These are phyloP conservation scores for Camarhynchus parvulus DNA, from an alignment of 2,113 vertebrate genomes.

Conservation along the genomic window DNA sequence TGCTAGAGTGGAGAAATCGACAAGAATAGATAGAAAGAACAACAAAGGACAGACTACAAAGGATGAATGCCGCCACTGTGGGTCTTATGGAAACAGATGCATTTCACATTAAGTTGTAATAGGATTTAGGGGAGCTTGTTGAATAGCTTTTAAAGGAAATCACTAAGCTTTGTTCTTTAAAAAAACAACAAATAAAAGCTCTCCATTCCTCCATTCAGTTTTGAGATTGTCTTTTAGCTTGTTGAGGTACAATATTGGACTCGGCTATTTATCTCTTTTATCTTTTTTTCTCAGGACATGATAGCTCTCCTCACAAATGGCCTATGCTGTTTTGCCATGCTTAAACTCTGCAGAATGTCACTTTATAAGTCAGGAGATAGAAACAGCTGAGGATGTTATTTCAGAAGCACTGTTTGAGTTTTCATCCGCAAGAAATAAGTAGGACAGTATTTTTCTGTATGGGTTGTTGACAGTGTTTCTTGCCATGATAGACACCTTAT, in stretches of 20 bases:
- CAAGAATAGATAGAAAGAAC: neutral
- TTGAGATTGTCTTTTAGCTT: conserved; percentile 38
- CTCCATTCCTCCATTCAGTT: conserved; percentile 33
- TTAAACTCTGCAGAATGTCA: conserved; percentile 47
- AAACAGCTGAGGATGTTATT: conserved; percentile 27
- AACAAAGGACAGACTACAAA: conserved; percentile 32
- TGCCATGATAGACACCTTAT: neutral
- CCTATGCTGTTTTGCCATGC: neutral
- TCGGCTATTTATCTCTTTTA: conserved; percentile 58
- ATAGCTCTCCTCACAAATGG: conserved; percentile 8
- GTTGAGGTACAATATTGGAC: conserved; percentile 46
- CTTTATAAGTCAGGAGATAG: conserved; percentile 2
- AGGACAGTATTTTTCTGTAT: neutral
- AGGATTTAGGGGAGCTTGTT: conserved; percentile 36
- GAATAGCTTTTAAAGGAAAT: conserved; percentile 54
- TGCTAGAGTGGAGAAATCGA: neutral
- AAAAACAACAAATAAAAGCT: conserved; percentile 39
- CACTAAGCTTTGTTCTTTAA: conserved; percentile 2
- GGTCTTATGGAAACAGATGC: conserved; percentile 48
- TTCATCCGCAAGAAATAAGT: conserved; percentile 4
- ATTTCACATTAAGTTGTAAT: conserved; percentile 27
- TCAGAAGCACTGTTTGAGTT: conserved; percentile 1
- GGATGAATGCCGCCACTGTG: neutral
- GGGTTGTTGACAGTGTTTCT: neutral
- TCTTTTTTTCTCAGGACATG: conserved; percentile 46